Evolutionary conservation across 2,888 invertebrate species (phyloP), one percentile per base, ranked within the genome.

Genomic region (Trichacis sp.): DNA sequence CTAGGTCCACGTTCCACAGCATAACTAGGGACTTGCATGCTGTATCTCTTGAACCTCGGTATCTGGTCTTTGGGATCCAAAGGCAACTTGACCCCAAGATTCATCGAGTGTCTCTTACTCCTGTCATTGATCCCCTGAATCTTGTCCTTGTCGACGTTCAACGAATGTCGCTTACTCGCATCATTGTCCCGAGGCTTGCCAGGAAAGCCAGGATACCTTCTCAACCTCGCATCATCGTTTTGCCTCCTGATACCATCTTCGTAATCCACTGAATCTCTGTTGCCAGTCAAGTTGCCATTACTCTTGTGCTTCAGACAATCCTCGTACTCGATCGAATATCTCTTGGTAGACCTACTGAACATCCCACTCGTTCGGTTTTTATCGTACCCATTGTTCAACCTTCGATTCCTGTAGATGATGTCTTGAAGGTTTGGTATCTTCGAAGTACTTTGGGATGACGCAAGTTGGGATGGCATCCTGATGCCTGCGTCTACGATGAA

Each of bases 401-500:
- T 64, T 43, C 74, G 65, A 46, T 79, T 80, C 1, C 77, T 69
- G 20, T 77, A 77, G 6, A 77, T 73, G 9, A 80, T 75, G 43
- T 82, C 79, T 51, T 80, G 80, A 0, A 79, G 64, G 46, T 80
- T 78, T 1, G 82, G 80, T 54, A 82, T 81, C 55, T 81, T 83
- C 8, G 83, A 81, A 11, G 73, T 69, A 17, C 74, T 74, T 51
- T 79, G 79, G 11, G 78, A 76, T 4, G 76, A 69, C 0, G 79
- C 74, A n/a, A 84, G 71, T 58, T 81, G 79, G 2, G 75, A 70
- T 0, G 82, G 84, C 52, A 84, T 83, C 47, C 81, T 75, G 52
- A 84, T 81, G n/a, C 84, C 84, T 1, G 84, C 79, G 45, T 84
- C 84, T 19, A 84, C 82, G 57, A 84, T 76, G 59, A 84, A 84